Conservation (phyloP, 1,140 invertebrate genomes). For the Drosophila bocki region DNA sequence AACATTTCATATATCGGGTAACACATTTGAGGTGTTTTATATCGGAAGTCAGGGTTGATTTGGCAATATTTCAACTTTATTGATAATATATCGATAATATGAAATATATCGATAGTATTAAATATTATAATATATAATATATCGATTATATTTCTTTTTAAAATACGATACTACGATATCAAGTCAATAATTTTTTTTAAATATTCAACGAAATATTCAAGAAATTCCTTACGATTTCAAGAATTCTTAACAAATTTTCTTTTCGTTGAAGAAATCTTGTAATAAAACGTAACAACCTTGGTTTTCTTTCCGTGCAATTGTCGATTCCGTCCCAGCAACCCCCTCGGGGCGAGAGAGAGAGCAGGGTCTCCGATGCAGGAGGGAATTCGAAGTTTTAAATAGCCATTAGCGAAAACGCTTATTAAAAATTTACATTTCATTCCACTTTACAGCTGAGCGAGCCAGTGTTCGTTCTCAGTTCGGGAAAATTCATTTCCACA, state of each 20-base stretch:
- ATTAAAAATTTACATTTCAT: slow-evolving; percentile 85
- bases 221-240: neutral
- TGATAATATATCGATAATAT: neutral
- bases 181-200: too few relatives aligned
- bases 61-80: neutral
- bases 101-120: too few relatives aligned
- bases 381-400: slow-evolving; percentile 81
- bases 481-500: slow-evolving; percentile 69
- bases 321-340: slow-evolving; percentile 50
- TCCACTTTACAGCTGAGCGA: slow-evolving; percentile 83
- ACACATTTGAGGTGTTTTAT: neutral
- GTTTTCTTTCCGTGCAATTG: slow-evolving; percentile 27
- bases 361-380: slow-evolving; percentile 15
- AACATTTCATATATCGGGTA: neutral
- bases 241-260: neutral
- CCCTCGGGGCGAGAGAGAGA: slow-evolving; percentile 17
- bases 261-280: neutral
- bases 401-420: slow-evolving; percentile 85
- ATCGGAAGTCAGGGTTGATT: neutral
- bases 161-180: too few relatives aligned
- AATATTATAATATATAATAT: too few relatives aligned
- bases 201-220: too few relatives aligned
- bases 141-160: too few relatives aligned
- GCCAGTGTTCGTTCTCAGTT: slow-evolving; percentile 52
- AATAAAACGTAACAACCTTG: neutral